phyloP scores from a whole-genome alignment of 2,113 vertebrate species.

The Cyanistes caeruleus region DNA sequence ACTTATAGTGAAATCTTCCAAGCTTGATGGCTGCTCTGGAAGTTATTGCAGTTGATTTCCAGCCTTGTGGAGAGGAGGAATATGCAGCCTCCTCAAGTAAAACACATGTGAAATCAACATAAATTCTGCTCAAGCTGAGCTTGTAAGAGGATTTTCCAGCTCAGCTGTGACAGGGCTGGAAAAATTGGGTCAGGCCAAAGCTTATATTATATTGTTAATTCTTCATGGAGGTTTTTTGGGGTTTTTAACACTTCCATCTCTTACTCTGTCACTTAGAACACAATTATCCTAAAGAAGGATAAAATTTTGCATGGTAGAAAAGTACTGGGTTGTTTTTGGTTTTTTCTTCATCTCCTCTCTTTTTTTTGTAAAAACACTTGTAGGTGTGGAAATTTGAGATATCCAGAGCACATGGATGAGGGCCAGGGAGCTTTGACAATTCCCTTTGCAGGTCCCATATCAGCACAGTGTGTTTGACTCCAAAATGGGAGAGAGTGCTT shows the following conservation, averaged over 20 bases:
- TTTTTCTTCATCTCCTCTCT: neutral
- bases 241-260: neutral
- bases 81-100: neutral
- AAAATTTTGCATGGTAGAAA: neutral
- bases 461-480: neutral
- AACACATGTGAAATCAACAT: neutral
- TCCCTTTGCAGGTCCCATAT: neutral
- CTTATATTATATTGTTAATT: neutral
- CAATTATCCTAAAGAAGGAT: neutral
- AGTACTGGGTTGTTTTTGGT: accelerated
- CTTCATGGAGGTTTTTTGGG: accelerated
- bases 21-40: neutral
- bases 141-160: neutral
- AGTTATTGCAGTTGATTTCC: neutral
- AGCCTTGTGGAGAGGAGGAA: neutral
- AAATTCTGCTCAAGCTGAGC: neutral
- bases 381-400: neutral
- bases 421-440: neutral
- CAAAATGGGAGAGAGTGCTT: neutral
- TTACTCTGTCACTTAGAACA: neutral
- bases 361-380: neutral
- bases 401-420: neutral
- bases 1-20: neutral
- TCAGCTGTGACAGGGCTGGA: neutral
- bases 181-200: neutral